Base-by-base conservation (phyloP, 2,888 invertebrate species). In the Coenonympha glycerion region DNA sequence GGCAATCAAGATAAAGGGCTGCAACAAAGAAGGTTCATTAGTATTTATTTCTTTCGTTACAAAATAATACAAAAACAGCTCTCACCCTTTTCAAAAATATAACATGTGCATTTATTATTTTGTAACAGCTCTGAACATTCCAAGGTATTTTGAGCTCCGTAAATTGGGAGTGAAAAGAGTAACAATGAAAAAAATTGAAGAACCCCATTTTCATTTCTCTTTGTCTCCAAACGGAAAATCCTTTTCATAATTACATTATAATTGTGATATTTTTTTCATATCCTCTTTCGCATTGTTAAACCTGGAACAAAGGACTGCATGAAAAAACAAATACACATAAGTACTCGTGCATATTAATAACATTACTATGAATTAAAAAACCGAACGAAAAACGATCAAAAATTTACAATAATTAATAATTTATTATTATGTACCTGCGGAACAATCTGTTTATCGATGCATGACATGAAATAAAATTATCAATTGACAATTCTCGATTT, bases 51-150 rank as follows among this genome's bases (percentile, higher is more conserved):
- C 15, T 16, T 31, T 24, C 4, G 2, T 3, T 26, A 33, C 44
- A 41, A 6, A 49, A 28, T 39, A 18, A 24, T 9, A 16, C 42
- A 3, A 51, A 42, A 15, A 19, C 19, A n/a, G 9, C 13, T 63
- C 88, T 89, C 81, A 91, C 91, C 96, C 79, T 95, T 95, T 82
- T 95, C 95, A 79, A 96, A 94, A 76, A 93, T 93, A 88, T 95
- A 95, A 85, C 96, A 96, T 22, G 95, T 94, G 82, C 96, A 96
- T 72, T 92, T 92, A 60, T 92, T 92, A 79, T 91, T 92, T 68
- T 90, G 90, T 66, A 91, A 90, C 70, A 91, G 89, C 73, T 91
- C 91, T 55, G 93, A 92, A 79, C 94, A 94, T 72, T 73, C 83
- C 80, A 84, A 60, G 79, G 81, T 79, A 85, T 81, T 81, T 75